Evolutionary conservation across 2,797 vertebrate species (phyloP), one percentile per base, ranked within the genome.

Genomic region (Enteromius anoplus): DNA sequence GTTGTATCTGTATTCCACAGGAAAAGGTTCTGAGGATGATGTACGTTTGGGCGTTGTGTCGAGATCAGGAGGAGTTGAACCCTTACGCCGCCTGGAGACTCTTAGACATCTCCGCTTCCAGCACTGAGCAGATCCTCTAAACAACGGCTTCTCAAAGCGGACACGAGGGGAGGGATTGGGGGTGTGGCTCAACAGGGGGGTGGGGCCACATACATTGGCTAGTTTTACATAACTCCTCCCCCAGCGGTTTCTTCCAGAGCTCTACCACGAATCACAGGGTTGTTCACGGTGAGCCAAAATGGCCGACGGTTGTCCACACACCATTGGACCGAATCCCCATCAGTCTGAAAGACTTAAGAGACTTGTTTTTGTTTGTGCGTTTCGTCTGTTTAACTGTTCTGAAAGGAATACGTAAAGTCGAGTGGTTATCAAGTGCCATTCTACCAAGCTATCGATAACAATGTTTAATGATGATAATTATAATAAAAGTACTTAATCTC

Each of bases 11-110:
- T 82, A 42, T 65, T 47, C 68, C n/a, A 0, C 91, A 99, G 98
- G 97, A 96, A 15, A 98, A 98, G 92, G 98, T 99, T 8, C 89
- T 98, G 72, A 88, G 96, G 84, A 98, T 98, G 96, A 95, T 97
- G 89, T 97, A 99, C 0, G 97, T 99, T 77, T 99, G 98, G 98
- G 98, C 97, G 0, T 94, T 99, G 15, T 99, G 98, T 93, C 92
- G 97, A 62, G 98, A 99, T 91, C 98, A 97, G 90, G 96, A 97
- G 0, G 98, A 99, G 82, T 96, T 98, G 55, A 97, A 99, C 91
- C 97, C 97, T 0, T 92, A 96, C 0, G 95, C 95, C 0, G 98
- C 98, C 49, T 99, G 98, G 98, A 96, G 98, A 87, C 93, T 99
- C 0, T 91, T 99, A 84, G 98, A 99, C 91, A 94, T 99, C 85